Evolutionary conservation across 2,888 invertebrate genomes (phyloP).

Genomic region (Hyppa rectilinea): DNA sequence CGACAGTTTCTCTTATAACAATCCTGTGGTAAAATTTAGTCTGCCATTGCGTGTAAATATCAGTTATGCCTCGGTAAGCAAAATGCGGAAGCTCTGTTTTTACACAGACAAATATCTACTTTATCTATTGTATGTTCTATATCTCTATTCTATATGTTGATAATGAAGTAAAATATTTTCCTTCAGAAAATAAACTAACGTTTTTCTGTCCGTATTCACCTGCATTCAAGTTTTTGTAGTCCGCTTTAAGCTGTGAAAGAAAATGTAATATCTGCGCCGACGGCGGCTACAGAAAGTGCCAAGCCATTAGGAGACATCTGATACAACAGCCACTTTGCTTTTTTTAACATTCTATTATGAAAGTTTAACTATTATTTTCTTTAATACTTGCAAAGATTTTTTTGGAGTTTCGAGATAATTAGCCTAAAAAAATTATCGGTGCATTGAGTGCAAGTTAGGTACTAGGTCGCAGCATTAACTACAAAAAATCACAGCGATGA

Average conservation of each 20-base stretch:
- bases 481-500: too few relatives aligned
- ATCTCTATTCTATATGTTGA: background rate
- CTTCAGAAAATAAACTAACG: background rate
- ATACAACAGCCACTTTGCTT: slow-evolving; percentile 47
- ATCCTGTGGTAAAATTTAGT: background rate
- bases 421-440: background rate
- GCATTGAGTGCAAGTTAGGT: background rate
- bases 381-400: background rate
- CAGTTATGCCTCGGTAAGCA: background rate
- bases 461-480: background rate
- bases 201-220: slow-evolving; percentile 5
- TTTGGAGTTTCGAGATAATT: background rate
- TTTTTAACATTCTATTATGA: slow-evolving; percentile 32
- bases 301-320: slow-evolving; percentile 61
- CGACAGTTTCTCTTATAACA: background rate
- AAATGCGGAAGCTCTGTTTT: background rate
- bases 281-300: slow-evolving; percentile 45
- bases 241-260: slow-evolving; percentile 41
- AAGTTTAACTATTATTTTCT: slow-evolving; percentile 13
- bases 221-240: slow-evolving; percentile 16
- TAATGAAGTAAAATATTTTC: background rate
- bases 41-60: background rate
- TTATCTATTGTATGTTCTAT: background rate
- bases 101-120: background rate
- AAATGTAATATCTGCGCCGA: slow-evolving; percentile 41